Base-by-base conservation (phyloP, 2,888 invertebrate genomes). In the Periphyllus acericola region DNA sequence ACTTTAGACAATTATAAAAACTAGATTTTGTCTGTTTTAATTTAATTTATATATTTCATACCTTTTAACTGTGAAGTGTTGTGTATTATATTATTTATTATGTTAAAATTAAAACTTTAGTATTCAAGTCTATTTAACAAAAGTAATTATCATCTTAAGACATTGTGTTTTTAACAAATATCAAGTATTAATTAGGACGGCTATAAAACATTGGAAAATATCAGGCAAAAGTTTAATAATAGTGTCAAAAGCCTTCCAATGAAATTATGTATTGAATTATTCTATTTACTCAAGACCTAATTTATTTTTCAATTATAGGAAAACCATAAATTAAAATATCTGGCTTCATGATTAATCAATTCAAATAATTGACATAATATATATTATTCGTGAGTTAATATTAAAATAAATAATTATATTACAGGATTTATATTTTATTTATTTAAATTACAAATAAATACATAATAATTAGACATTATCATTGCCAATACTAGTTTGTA, bases 401-500 rank as follows among this genome's bases (percentile, higher is more conserved):
- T 29, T 68, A 6, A 68, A 68, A n/a, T n/a, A 29, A 29, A 68
- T 68, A 68, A 68, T 29, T 25, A 68, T 0, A 29, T 68, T n/a
- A 68, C 25, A 25, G 11, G 25, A n/a, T 29, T 25, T n/a, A 29
- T 68, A 72, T 72, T 72, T 72, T 19, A 72, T 34, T 19, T 72
- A 32, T 3, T 14, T 72, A 34, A 71, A 71, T 3, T 5, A 29
- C 17, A 32, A 29, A 71, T 29, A 32, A 32, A 32, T 68, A 29
- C 34, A n/a, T 32, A 19, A 32, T 34, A 32, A 72, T 34, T 72
- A 72, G 19, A 34, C 19, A n/a, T 83, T 32, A 52, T 32, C 90
- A 92, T 92, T 87, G 66, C 60, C 6, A 40, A 87, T 14, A 14
- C 14, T 74, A 66, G 81, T 46, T 91, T 96, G 94, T 90, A 97